phyloP scores from a whole-genome alignment of 2,797 vertebrate genomes.

The Spea hammondii region DNA sequence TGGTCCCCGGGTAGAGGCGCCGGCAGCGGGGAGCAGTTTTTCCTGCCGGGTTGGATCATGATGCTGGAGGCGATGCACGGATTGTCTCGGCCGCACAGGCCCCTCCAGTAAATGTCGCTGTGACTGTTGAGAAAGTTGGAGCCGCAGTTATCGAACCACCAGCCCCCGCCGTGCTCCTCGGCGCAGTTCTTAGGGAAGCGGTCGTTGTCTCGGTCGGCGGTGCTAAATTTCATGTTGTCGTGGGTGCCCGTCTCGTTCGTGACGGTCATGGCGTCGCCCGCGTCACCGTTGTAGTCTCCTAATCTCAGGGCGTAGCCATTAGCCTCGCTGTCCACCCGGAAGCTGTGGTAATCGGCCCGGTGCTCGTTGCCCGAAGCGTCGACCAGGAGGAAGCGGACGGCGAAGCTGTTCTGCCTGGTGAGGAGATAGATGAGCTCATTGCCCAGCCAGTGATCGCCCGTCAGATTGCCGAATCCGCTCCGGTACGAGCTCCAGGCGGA shows the following conservation, averaged over 20 bases:
- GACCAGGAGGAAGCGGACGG: conserved; percentile 12
- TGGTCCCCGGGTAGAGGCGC: not conserved
- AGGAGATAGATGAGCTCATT: conserved; percentile 42
- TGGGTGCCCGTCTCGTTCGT: not conserved
- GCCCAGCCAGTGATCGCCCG: conserved; percentile 43
- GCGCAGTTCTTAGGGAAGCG: conserved; percentile 33
- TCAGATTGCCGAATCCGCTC: conserved; percentile 20
- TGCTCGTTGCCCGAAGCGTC: not conserved
- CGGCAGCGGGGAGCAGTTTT: conserved; percentile 26
- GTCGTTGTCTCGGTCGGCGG: conserved; percentile 43
- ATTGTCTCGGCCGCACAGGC: conserved; percentile 26
- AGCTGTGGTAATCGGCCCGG: not conserved
- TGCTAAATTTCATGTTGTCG: conserved; percentile 50
- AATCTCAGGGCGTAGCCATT: conserved; percentile 11
- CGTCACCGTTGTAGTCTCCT: not conserved
- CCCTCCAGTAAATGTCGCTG: conserved; percentile 50
- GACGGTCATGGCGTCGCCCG: conserved; percentile 29
- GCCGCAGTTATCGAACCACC: conserved; percentile 45
- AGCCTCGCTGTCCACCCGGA: conserved; percentile 35
- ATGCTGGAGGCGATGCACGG: conserved; percentile 21
- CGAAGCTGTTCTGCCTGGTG: conserved; percentile 44
- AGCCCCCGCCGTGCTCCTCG: conserved; percentile 1
- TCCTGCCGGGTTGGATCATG: conserved; percentile 47
- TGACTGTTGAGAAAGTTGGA: conserved; percentile 42
- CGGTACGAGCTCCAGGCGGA: not conserved